phyloP scores from a whole-genome alignment of 2,888 invertebrate genomes.

The Hofmannophila pseudospretella region DNA sequence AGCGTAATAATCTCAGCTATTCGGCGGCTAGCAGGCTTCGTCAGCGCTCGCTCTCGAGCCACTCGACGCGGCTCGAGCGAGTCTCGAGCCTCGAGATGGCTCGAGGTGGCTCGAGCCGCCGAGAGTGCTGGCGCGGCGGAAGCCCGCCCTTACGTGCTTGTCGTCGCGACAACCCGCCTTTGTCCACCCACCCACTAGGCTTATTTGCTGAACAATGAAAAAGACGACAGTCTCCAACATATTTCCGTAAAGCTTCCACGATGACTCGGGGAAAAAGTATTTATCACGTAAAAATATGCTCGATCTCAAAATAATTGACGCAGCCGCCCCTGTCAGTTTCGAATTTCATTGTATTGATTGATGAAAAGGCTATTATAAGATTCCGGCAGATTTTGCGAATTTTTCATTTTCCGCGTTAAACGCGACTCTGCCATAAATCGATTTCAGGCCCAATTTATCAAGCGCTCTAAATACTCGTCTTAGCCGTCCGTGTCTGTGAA shows the following conservation, averaged over 20 bases:
- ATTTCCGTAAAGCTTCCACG: conserved; percentile 47
- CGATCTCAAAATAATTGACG: conserved; percentile 51
- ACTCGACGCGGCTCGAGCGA: conserved; percentile 55
- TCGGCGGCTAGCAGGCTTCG: conserved; percentile 22
- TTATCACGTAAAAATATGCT: conserved; percentile 45
- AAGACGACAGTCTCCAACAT: conserved; percentile 62
- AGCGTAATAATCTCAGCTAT: conserved; percentile 63
- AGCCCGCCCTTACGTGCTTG: conserved; percentile 70
- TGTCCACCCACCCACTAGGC: conserved; percentile 71
- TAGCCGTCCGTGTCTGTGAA: conserved; percentile 46
- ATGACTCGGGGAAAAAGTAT: conserved; percentile 35
- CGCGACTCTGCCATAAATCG: conserved; percentile 60
- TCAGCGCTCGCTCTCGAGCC: conserved; percentile 45
- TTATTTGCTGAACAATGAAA: conserved; percentile 77
- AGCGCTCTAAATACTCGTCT: conserved; percentile 56
- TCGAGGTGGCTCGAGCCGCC: conserved; percentile 34
- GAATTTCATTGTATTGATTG: conserved; percentile 65
- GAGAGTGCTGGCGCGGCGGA: conserved; percentile 74
- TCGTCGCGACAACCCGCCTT: conserved; percentile 69
- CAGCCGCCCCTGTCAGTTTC: conserved; percentile 40
- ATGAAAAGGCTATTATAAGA: conserved; percentile 66
- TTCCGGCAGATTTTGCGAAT: conserved; percentile 56
- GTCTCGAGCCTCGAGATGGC: conserved; percentile 48
- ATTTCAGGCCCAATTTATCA: conserved; percentile 64
- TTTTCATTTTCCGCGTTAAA: conserved; percentile 65